Conservation (phyloP, 2,113 vertebrate genomes). For the Corythornis madagascariensis region DNA sequence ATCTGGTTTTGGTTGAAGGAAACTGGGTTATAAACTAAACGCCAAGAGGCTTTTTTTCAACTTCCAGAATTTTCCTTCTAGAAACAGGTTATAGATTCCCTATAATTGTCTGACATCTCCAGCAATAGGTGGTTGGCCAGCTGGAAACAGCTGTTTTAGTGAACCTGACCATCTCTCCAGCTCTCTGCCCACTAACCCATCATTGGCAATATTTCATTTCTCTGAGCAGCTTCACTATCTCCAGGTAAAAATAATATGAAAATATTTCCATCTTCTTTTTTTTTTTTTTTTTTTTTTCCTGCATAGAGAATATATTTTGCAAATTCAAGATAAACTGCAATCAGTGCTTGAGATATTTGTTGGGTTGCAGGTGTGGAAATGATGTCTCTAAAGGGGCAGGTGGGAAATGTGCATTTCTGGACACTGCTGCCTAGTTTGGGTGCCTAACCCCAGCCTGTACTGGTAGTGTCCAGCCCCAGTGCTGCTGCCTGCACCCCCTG, state of each 20-base stretch:
- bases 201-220: background rate
- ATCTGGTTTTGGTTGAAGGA: background rate
- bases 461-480: background rate
- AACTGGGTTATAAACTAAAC: background rate
- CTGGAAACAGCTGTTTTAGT: background rate
- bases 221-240: background rate
- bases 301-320: background rate
- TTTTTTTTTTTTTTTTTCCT: background rate
- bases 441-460: background rate
- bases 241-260: background rate
- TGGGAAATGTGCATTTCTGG: background rate
- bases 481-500: too few relatives aligned
- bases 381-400: background rate
- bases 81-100: background rate
- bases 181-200: constrained; percentile 4
- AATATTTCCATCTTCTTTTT: background rate
- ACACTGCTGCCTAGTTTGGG: background rate
- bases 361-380: background rate
- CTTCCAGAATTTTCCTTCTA: background rate
- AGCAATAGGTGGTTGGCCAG: background rate
- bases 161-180: background rate
- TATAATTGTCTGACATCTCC: background rate
- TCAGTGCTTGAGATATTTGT: background rate
- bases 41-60: background rate
- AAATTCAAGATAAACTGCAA: background rate